Base-by-base conservation (phyloP, 2,797 vertebrate genomes). In the Neosilurus mollespiculum region DNA sequence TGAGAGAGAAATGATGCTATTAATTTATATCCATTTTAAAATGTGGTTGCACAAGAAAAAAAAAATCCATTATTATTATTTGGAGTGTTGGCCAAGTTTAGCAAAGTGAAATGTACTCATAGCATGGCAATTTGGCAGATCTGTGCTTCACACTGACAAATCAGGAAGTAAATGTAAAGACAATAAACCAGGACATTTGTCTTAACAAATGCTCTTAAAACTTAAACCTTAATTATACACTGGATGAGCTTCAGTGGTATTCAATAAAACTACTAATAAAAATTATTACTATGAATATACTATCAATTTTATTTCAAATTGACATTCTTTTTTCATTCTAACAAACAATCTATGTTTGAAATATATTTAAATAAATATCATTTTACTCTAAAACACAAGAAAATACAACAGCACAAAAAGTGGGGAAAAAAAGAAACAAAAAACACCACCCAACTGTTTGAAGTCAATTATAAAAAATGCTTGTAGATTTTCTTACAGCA, bases 1-100 rank as follows among this genome's bases (percentile, higher is more conserved):
- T 34, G 4, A 37, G 20, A 59, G 30, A 59, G 4, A 58, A 20
- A 12, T 20, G 12, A 34, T 9, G 6, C n/a, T 72, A 11, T 14
- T 22, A 53, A 16, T 7, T 34, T 54, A 16, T 14, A 26, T 54
- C 10, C 18, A 16, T 71, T 69, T 37, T 2, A 62, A 16, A 22
- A 15, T 69, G 66, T 69, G 12, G 69, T n/a, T 51, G 43, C 9
- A 69, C 8, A 54, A 30, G n/a, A 30, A 30, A 72, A 53, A 53
- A 53, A 81, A 90, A 1, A 8, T 43, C 4, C 43, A 43, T 12
- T 26, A 22, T 58, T 2, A 61, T 66, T 37, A 66, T 30, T 30
- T 12, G 16, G 16, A 37, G 1, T 49, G 67, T 22, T 10, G 24
- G 70, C 11, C 49, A 34, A 49, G 58, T 59, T 58, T 22, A 54